Evolutionary conservation across 2,888 invertebrate species (phyloP).

Genomic region (Gari tellinella): DNA sequence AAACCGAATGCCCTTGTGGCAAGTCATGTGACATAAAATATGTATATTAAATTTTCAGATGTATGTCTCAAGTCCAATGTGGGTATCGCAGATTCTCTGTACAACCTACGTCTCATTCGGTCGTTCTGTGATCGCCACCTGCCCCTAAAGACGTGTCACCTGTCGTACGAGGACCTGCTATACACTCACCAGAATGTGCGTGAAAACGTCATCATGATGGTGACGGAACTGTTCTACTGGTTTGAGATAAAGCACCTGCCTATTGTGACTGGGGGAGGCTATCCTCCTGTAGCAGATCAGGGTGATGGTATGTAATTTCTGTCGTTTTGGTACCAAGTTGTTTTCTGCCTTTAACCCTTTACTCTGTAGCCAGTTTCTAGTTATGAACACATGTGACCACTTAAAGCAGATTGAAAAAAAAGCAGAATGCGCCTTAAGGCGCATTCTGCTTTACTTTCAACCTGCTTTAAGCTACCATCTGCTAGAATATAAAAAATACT

Average conservation of each 20-base stretch:
- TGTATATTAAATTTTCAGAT: no score
- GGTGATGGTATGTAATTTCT: conserved; percentile 2
- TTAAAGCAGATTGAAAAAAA: no score
- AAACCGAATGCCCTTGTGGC: no score
- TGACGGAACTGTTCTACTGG: conserved; percentile 96
- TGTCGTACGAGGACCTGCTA: conserved; percentile 97
- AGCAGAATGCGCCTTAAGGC: no score
- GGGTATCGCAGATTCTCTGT: conserved; percentile 94
- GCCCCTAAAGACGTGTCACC: conserved; percentile 95
- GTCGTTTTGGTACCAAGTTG: no score
- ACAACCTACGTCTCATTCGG: conserved; percentile 94
- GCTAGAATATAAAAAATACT: no score
- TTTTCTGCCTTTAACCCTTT: no score
- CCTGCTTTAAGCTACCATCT: no score
- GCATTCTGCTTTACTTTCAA: no score
- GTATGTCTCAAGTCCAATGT: conserved; percentile 87
- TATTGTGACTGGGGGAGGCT: conserved; percentile 48
- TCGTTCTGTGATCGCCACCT: conserved; percentile 94
- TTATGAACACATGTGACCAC: no score
- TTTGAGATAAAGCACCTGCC: conserved; percentile 91
- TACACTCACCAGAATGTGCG: conserved; percentile 97
- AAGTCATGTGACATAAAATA: no score
- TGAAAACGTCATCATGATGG: conserved; percentile 94
- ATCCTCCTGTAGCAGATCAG: background rate
- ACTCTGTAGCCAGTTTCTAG: no score